These are phyloP conservation scores for Heterodera carotae DNA, from an alignment of 1,140 invertebrate genomes.

Conservation along the genomic window DNA sequence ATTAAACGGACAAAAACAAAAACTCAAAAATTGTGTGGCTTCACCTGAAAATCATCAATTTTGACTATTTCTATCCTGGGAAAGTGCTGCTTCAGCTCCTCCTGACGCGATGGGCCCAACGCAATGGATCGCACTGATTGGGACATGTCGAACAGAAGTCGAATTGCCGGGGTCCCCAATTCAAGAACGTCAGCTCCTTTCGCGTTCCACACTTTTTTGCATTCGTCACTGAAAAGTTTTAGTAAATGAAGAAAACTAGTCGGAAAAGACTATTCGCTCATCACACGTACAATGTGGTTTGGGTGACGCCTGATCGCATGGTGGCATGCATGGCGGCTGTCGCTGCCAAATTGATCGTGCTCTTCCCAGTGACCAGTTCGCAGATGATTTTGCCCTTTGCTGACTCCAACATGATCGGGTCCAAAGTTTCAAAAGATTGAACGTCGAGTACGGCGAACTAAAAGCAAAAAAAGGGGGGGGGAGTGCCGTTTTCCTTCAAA, in stretches of 20 bases:
- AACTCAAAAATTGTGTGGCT: constrained; percentile 34
- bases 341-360: constrained; percentile 76
- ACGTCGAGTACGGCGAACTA: constrained; percentile 67
- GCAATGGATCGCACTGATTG: constrained; percentile 12
- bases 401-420: constrained; percentile 76
- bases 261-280: no score
- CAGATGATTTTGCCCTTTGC: constrained; percentile 82
- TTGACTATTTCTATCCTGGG: constrained; percentile 14
- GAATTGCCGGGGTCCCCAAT: background rate
- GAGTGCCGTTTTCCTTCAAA: constrained; percentile 59
- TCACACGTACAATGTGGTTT: constrained; percentile 26
- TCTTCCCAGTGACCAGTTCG: constrained; percentile 79
- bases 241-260: no score
- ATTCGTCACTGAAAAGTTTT: constrained; percentile 26
- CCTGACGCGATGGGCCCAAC: constrained; percentile 8
- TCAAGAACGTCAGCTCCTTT: constrained; percentile 12
- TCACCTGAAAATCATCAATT: constrained; percentile 33
- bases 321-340: constrained; percentile 75
- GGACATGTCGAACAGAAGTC: constrained; percentile 14
- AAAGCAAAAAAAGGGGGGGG: background rate
- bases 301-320: constrained; percentile 67
- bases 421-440: constrained; percentile 74
- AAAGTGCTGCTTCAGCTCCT: constrained; percentile 20
- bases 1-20: no score
- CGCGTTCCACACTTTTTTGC: constrained; percentile 24